phyloP scores from a whole-genome alignment of 2,797 vertebrate species.

The Propithecus perrieri region DNA sequence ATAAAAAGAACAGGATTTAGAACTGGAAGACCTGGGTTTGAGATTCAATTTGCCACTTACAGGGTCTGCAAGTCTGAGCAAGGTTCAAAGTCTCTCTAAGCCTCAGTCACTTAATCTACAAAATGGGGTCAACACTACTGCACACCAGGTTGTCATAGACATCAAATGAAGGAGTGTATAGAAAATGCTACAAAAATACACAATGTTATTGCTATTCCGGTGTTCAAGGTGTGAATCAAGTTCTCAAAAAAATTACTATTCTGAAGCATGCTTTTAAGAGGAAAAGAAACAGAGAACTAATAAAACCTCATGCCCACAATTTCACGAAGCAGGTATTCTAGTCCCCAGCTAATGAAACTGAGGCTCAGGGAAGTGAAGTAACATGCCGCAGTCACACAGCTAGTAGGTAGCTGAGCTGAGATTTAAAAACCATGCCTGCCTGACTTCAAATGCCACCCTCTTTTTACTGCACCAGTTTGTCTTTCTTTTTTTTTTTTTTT shows the following conservation, averaged over 20 bases:
- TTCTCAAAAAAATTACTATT: background rate
- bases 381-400: background rate
- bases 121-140: background rate
- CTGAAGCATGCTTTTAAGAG: constrained; percentile 1
- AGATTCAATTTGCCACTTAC: constrained; percentile 66
- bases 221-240: background rate
- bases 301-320: background rate
- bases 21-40: constrained; percentile 3
- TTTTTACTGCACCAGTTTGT: background rate
- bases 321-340: background rate
- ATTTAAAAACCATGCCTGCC: background rate
- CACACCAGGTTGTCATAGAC: background rate
- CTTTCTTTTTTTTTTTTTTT: background rate
- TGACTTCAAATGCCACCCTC: background rate
- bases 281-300: background rate
- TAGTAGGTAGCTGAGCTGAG: background rate
- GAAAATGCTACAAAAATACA: background rate
- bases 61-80: constrained; percentile 16
- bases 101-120: constrained; percentile 19
- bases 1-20: background rate
- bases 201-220: background rate
- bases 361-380: background rate
- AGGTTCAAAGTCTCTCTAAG: constrained; percentile 41
- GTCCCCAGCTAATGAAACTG: background rate
- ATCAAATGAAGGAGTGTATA: background rate